Evolutionary conservation across 1,140 invertebrate species (phyloP), one percentile per base, ranked within the genome.

Genomic region (Centruroides sculpturatus): DNA sequence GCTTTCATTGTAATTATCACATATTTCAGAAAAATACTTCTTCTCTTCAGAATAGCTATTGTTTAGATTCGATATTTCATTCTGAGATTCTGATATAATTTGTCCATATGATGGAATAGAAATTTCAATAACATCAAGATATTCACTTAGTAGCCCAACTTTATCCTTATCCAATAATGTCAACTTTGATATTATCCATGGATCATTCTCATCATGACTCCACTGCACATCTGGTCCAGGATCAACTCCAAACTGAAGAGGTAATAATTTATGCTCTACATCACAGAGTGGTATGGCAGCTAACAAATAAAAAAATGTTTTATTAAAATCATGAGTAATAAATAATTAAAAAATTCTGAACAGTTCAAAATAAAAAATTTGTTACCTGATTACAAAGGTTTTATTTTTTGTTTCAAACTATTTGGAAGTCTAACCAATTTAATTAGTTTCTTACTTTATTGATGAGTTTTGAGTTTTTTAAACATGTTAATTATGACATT

Each of bases 161-260:
- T 78, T 70, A 68, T 77, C 75, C 70, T 80, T 65, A 51, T 69
- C 69, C 41, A 76, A 69, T 49, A 73, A 62, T 52, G 67, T 71
- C 70, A 79, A 77, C 41, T 78, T 75, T 41, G 41, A 41, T 41
- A 41, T 41, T 41, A 41, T 41, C 41, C 41, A 41, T 41, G 41
- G 41, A 41, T 41, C 8, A 41, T 41, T 41, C 10, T 80, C 80
- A 66, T 79, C 79, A 48, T 63, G 63, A 53, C 76, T 79, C 85
- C 85, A 88, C 60, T 78, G 75, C 76, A 85, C 85, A 58, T 85
- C 79, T 53, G 82, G 79, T 35, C 87, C 87, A 2, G 90, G 90
- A 76, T 94, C 90, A 48, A 89, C 81, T 61, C 80, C 81, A 74
- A 92, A 94, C 68, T 90, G 83, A 65, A 89, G 76, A 41, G 85